Conservation (phyloP, 2,888 invertebrate species). For the Scotopteryx bipunctaria region DNA sequence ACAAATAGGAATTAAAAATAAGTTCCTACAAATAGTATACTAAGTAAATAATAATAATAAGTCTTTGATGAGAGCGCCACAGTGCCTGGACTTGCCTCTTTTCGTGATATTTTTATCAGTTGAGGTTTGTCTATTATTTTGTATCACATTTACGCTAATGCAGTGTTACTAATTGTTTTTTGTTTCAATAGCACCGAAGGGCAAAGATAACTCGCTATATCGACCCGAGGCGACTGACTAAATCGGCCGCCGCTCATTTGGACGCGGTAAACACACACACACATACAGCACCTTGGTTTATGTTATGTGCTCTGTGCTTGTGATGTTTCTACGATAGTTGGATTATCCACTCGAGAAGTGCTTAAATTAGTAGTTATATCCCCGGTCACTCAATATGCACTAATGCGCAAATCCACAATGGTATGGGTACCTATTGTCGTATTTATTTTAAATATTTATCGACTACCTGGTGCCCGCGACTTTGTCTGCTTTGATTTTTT, state of each 20-base stretch:
- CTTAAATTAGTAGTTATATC: background rate
- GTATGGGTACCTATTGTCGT: no score
- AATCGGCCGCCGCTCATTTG: constrained; percentile 71
- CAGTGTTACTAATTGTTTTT: constrained; percentile 43
- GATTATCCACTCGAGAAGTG: constrained; percentile 18
- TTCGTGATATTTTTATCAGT: no score
- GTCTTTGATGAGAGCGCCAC: no score
- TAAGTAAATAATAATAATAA: no score
- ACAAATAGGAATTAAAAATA: no score
- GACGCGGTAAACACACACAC: constrained; percentile 68
- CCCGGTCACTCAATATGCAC: no score
- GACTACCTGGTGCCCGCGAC: no score
- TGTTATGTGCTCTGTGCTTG: constrained; percentile 52
- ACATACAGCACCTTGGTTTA: constrained; percentile 61
- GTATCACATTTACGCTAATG: constrained; percentile 16
- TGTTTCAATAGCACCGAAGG: constrained; percentile 76
- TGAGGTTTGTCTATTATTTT: constrained; percentile 14
- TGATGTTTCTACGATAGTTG: constrained; percentile 20
- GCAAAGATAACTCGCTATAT: constrained; percentile 78
- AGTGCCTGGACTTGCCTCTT: no score
- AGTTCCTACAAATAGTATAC: no score
- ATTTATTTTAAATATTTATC: no score
- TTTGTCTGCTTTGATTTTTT: no score
- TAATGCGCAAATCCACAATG: no score
- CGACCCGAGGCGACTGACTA: constrained; percentile 77